These are phyloP conservation scores for Drosophila putrida DNA, from an alignment of 2,888 invertebrate species.

Conservation along the genomic window DNA sequence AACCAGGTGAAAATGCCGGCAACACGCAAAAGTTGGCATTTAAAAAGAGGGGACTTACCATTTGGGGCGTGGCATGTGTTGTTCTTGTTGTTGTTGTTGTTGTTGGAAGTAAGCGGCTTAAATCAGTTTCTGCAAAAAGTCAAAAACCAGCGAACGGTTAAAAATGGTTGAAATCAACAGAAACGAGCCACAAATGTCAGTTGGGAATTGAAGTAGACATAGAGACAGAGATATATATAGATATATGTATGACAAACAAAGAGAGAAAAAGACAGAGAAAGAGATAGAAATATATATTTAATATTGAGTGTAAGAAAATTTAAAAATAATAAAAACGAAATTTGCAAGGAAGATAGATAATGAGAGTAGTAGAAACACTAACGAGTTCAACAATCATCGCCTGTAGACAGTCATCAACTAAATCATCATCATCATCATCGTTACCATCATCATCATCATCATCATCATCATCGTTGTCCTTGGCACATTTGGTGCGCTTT, in stretches of 20 bases:
- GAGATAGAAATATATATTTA: no score
- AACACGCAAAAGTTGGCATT: slow-evolving; percentile 58
- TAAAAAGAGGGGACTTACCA: slow-evolving; percentile 26
- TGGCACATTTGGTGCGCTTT: slow-evolving; percentile 50
- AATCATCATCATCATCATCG: slow-evolving; percentile 20
- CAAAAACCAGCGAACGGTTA: slow-evolving; percentile 46
- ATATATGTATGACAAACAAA: background rate
- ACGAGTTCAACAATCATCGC: slow-evolving; percentile 61
- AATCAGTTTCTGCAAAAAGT: slow-evolving; percentile 68
- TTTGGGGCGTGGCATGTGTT: slow-evolving; percentile 17
- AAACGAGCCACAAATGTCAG: slow-evolving; percentile 29
- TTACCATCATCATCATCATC: slow-evolving; percentile 16
- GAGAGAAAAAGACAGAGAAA: background rate
- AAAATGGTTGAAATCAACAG: slow-evolving; percentile 33
- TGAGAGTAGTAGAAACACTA: slow-evolving; percentile 21
- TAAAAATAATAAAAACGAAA: no score
- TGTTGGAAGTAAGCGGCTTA: slow-evolving; percentile 74
- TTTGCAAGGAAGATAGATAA: background rate
- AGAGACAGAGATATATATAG: background rate
- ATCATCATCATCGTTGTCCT: slow-evolving; percentile 22
- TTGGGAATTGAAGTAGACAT: slow-evolving; percentile 25
- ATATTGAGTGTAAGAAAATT: no score
- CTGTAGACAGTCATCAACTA: slow-evolving; percentile 39
- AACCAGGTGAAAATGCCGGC: slow-evolving; percentile 43
- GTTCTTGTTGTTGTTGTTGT: slow-evolving; percentile 17